These are phyloP conservation scores for Heterotilapia buettikoferi DNA, from an alignment of 2,113 vertebrate species.

Conservation along the genomic window DNA sequence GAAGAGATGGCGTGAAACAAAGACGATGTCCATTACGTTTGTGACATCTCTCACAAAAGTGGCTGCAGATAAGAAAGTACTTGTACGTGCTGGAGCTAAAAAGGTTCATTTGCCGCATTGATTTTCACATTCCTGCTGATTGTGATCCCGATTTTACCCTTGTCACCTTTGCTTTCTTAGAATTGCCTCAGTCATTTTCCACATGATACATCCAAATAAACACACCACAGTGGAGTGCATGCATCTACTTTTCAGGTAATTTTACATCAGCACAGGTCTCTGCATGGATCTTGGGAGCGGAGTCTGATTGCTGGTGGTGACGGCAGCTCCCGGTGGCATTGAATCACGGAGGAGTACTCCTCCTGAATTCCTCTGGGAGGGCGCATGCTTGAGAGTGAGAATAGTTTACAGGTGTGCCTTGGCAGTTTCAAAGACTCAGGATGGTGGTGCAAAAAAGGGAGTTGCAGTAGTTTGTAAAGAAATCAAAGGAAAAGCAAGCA, in stretches of 20 bases:
- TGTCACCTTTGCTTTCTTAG: background rate
- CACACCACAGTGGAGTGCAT: background rate
- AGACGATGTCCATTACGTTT: background rate
- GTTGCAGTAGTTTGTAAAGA: background rate
- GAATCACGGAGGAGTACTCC: background rate
- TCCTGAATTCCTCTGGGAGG: slow-evolving; percentile 8
- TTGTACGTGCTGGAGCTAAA: background rate
- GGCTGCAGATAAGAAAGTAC: background rate
- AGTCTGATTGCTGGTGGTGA: background rate
- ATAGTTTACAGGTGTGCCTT: background rate
- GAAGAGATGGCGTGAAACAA: background rate
- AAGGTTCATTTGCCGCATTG: background rate
- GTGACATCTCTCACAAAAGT: background rate
- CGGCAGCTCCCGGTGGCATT: background rate
- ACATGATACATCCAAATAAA: background rate
- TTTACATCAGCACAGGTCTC: background rate
- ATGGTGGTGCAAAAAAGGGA: background rate
- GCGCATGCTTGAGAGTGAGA: background rate
- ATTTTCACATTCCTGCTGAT: background rate
- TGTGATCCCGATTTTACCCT: background rate
- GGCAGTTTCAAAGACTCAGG: background rate
- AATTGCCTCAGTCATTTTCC: background rate
- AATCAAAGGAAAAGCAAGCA: background rate
- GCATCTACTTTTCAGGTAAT: background rate
- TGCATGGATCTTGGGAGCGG: background rate